Conservation (phyloP, 2,888 invertebrate genomes). For the Rotaria socialis region DNA sequence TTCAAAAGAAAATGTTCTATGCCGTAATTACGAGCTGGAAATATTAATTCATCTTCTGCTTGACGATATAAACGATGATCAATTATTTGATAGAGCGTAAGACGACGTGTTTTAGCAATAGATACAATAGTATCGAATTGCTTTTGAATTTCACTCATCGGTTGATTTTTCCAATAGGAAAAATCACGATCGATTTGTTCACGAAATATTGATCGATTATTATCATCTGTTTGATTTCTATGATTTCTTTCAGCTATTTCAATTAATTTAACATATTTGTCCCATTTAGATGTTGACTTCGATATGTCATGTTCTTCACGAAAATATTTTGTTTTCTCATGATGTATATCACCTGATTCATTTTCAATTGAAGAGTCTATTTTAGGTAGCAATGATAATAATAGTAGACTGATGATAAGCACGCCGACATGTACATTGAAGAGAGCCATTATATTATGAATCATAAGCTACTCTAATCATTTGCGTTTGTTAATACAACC, state of each 20-base stretch:
- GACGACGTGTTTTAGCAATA: conserved; percentile 66
- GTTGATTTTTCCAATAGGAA: background rate
- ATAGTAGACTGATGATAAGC: background rate
- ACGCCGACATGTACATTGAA: background rate
- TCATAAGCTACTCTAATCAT: no score
- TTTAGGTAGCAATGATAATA: background rate
- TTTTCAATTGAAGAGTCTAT: background rate
- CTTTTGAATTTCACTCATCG: background rate
- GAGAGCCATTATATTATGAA: background rate
- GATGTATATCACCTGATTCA: background rate
- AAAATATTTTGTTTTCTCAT: conserved; percentile 44
- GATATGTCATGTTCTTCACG: background rate
- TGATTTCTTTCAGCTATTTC: conserved; percentile 52
- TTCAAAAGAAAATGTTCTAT: conserved; percentile 79
- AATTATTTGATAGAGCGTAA: conserved; percentile 78
- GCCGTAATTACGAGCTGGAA: conserved; percentile 82
- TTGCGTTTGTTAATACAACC: no score
- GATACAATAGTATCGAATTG: conserved; percentile 66
- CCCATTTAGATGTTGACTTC: conserved; percentile 50
- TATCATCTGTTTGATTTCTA: conserved; percentile 52
- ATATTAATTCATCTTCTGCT: conserved; percentile 71
- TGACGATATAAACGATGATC: conserved; percentile 75
- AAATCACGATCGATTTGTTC: conserved; percentile 50
- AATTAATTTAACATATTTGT: conserved; percentile 53
- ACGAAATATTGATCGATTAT: conserved; percentile 52